Evolutionary conservation across 1,140 invertebrate genomes (phyloP).

Genomic region (Lamellibrachia luymesi): DNA sequence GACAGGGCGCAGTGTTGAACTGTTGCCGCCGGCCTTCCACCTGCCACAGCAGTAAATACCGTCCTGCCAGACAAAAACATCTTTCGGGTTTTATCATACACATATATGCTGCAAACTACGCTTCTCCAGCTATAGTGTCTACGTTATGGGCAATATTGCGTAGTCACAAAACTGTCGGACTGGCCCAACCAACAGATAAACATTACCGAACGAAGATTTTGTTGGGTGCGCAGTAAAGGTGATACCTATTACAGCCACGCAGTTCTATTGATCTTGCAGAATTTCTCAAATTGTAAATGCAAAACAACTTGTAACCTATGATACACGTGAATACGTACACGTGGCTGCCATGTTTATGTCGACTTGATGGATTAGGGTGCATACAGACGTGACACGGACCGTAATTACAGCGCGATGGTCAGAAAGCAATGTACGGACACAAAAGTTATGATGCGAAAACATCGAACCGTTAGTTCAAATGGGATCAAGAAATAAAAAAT

Average conservation of each 20-base stretch:
- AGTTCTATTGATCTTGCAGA: background rate
- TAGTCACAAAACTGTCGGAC: background rate
- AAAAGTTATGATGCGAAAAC: background rate
- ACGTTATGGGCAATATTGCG: background rate
- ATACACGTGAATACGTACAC: background rate
- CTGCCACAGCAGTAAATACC: background rate
- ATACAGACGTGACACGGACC: background rate
- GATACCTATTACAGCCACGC: background rate
- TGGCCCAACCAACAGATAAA: background rate
- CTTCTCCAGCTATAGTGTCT: background rate
- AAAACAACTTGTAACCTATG: background rate
- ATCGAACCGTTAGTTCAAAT: too few relatives aligned
- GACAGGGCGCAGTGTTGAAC: background rate
- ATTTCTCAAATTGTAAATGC: background rate
- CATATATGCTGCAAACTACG: background rate
- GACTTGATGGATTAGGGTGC: background rate
- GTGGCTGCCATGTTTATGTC: background rate
- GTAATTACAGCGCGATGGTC: background rate
- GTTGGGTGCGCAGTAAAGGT: background rate
- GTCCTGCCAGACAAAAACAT: background rate
- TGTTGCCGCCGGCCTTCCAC: background rate
- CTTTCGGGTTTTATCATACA: background rate
- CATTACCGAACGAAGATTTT: background rate
- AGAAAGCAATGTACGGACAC: background rate
- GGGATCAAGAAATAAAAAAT: too few relatives aligned